phyloP scores from a whole-genome alignment of 2,797 vertebrate species.

The Cyprinella venusta region DNA sequence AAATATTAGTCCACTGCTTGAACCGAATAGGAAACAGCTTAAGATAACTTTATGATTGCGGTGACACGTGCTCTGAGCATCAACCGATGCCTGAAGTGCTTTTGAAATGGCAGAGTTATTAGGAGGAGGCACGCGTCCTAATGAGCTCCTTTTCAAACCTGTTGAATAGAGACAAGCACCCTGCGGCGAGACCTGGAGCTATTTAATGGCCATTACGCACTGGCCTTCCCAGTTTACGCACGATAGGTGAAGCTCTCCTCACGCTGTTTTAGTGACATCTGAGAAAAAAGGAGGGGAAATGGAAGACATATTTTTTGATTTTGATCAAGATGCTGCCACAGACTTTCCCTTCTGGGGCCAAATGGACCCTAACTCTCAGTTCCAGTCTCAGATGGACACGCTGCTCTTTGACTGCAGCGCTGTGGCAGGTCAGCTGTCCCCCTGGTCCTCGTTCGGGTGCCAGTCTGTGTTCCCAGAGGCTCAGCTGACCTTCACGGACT shows the following conservation, averaged over 20 bases:
- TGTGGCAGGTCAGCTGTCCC: constrained; percentile 64
- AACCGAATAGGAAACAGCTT: constrained; percentile 69
- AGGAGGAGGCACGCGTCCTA: constrained; percentile 67
- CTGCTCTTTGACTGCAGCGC: constrained; percentile 72
- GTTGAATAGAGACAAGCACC: constrained; percentile 67
- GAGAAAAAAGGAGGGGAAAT: constrained; percentile 57
- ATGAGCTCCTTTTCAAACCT: constrained; percentile 72
- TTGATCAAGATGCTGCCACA: constrained; percentile 67
- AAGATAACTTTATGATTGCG: constrained; percentile 73
- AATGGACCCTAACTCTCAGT: constrained; percentile 68
- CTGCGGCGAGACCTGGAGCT: constrained; percentile 66
- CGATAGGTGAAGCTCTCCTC: not conserved
- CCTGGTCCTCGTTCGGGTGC: constrained; percentile 68
- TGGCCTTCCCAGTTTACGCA: constrained; percentile 4
- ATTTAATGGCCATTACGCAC: constrained; percentile 72
- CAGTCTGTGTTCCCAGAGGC: constrained; percentile 72
- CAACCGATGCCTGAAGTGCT: constrained; percentile 71
- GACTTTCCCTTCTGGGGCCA: constrained; percentile 79
- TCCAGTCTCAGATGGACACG: constrained; percentile 72
- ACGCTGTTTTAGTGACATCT: not conserved
- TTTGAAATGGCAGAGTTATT: constrained; percentile 69
- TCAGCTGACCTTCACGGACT: constrained; percentile 69
- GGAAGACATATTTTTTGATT: constrained; percentile 76
- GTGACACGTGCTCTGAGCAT: constrained; percentile 72
- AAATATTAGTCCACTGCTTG: constrained; percentile 65